Evolutionary conservation across 2,113 vertebrate genomes (phyloP).

Genomic region (Genyomyrus donnyi): DNA sequence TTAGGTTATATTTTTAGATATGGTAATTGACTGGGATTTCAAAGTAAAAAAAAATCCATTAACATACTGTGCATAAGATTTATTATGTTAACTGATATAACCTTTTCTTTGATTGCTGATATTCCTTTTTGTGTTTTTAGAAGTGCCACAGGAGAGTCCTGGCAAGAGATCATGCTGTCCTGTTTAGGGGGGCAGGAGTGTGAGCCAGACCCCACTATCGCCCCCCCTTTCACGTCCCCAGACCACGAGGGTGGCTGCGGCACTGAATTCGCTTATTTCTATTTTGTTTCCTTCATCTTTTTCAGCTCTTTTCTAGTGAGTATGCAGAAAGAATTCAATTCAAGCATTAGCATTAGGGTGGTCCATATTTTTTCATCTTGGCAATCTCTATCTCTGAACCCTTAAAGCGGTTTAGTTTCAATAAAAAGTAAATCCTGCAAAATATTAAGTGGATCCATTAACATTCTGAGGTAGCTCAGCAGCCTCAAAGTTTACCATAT

Average conservation of each 20-base stretch:
- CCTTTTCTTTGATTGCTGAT: not conserved
- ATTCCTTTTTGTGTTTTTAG: conserved; percentile 48
- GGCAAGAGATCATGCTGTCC: conserved; percentile 99
- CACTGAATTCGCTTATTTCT: conserved; percentile 92
- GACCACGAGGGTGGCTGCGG: conserved; percentile 75
- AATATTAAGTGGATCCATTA: too few species aligned
- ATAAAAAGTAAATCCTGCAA: too few species aligned
- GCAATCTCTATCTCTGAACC: not conserved
- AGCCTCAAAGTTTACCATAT: too few species aligned
- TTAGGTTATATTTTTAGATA: not conserved
- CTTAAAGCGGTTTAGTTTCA: not conserved
- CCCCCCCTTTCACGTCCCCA: conserved; percentile 54
- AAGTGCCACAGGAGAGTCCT: conserved; percentile 94
- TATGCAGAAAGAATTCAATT: not conserved
- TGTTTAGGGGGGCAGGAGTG: conserved; percentile 87
- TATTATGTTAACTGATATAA: not conserved
- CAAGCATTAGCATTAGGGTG: not conserved
- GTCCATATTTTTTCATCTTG: too few species aligned
- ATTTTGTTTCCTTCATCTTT: conserved; percentile 99
- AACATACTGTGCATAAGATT: not conserved
- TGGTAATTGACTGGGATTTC: not conserved
- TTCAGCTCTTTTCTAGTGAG: conserved; percentile 98
- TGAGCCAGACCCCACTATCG: conserved; percentile 75
- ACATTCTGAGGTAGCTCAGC: too few species aligned
- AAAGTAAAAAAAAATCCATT: not conserved